phyloP scores from a whole-genome alignment of 2,888 invertebrate genomes.

The Erebia palarica region DNA sequence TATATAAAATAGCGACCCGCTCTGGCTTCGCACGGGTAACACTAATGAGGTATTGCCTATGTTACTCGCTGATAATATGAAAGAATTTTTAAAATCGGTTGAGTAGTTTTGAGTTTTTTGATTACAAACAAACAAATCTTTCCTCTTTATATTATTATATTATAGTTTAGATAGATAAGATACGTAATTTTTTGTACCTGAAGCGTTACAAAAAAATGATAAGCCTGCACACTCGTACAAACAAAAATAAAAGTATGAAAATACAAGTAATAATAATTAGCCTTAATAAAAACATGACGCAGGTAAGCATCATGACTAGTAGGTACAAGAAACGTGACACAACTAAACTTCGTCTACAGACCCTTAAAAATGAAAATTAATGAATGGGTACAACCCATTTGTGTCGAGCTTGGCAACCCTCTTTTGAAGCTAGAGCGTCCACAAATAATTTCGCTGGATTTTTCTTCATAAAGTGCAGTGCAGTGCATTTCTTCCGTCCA shows the following conservation, averaged over 20 bases:
- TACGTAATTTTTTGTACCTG: too few relatives aligned
- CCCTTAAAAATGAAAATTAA: conserved; percentile 15
- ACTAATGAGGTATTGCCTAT: too few relatives aligned
- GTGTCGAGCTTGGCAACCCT: conserved; percentile 29
- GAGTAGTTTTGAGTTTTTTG: too few relatives aligned
- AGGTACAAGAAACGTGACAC: conserved; percentile 2
- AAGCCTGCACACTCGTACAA: neutral
- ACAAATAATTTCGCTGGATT: conserved; percentile 1
- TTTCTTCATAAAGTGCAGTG: too few relatives aligned
- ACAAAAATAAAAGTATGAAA: neutral
- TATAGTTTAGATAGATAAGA: too few relatives aligned
- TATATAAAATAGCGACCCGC: too few relatives aligned
- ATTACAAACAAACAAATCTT: too few relatives aligned
- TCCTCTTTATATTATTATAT: too few relatives aligned
- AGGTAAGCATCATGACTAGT: neutral
- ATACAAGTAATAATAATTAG: neutral
- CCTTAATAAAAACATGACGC: neutral
- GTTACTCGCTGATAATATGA: too few relatives aligned
- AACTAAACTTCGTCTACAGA: conserved; percentile 5
- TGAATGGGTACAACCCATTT: conserved; percentile 31
- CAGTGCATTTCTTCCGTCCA: neutral
- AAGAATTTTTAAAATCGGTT: too few relatives aligned
- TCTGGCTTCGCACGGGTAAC: too few relatives aligned
- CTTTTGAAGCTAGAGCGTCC: conserved; percentile 24
- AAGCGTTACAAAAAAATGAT: too few relatives aligned